Base-by-base conservation (phyloP, 2,113 vertebrate species). In the Hydropotes inermis region DNA sequence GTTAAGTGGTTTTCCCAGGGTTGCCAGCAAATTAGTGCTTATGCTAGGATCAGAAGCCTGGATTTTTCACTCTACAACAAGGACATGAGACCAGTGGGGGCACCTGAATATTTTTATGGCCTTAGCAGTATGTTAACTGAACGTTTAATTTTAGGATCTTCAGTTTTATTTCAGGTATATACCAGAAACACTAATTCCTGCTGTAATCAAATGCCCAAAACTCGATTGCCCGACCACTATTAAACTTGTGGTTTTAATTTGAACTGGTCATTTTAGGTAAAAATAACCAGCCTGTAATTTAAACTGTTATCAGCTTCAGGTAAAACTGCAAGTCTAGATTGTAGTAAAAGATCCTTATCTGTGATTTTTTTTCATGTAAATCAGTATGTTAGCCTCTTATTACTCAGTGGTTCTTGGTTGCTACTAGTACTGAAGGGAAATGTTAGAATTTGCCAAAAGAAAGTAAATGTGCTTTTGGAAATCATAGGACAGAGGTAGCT, bases 371-470 rank as follows among this genome's bases (percentile, higher is more conserved):
- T 95, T 96, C 85, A 64, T 0, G 2, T 58, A 90, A 70, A n/a
- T 81, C 64, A 74, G 9, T 27, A 47, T 54, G 36, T 8, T 87
- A 5, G 76, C 13, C 9, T 79, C 47, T 89, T 78, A 78, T 90
- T 52, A 17, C 55, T 25, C 21, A 86, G 87, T 27, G 67, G 61
- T 50, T n/a, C 55, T 90, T 94, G 39, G 57, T 79, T 95, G 82
- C 27, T 52, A 52, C 33, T 54, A 10, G 23, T 28, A 61, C 19
- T 79, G 23, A 90, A 87, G 64, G 92, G 79, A 95, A 89, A 70
- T 67, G 52, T 6, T 88, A 47, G 36, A 95, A 95, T 91, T 97
- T 87, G 15, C 64, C 54, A 54, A 88, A 98, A 94, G 39, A 52
- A 87, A 47, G 19, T 21, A 88, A 39, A 85, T 90, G 33, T 87